Base-by-base conservation (phyloP, 2,888 invertebrate species). In the Drosophila quinaria region DNA sequence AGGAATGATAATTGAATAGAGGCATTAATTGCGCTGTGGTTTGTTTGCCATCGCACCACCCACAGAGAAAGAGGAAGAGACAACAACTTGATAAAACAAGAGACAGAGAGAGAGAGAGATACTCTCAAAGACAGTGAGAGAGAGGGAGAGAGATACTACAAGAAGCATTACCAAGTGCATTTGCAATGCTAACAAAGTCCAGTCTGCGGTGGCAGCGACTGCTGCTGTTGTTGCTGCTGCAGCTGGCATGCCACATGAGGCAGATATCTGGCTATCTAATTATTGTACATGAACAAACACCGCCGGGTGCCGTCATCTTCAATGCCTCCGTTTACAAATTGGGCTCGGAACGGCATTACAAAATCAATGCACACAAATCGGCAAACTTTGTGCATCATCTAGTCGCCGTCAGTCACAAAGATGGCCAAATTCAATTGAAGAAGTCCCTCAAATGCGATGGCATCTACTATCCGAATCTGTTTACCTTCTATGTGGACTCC, bases 401-500 rank as follows among this genome's bases (percentile, higher is more conserved):
- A 78, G 94, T 97, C 62, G 93, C 94, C 81, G 96, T 97, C 65
- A 95, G 96, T 92, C 94, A 95, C 62, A 95, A 95, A 86, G 95
- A 94, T 73, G 97, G 97, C 15, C 94, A 95, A 76, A 96, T 97
- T 63, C 94, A 95, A n/a, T 93, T 97, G 39, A 94, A 95, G 76
- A 95, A 95, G 87, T 94, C 94, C 60, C 93, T 97, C 13, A 94
- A 95, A 90, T 97, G 97, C 92, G 96, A 97, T 87, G 97, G 97
- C 71, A 94, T 96, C 35, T 95, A 95, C 78, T 97, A 97, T 90
- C 97, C 97, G 0, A 96, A 96, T 87, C 94, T 97, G 62, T 97
- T 97, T 92, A 97, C 97, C 4, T 95, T 97, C 90, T 96, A 97
- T 92, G 95, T 97, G 70, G 97, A 97, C 91, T 97, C 97, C 37